Evolutionary conservation across 2,888 invertebrate genomes (phyloP).

Genomic region (Aspidiotus rigidus): DNA sequence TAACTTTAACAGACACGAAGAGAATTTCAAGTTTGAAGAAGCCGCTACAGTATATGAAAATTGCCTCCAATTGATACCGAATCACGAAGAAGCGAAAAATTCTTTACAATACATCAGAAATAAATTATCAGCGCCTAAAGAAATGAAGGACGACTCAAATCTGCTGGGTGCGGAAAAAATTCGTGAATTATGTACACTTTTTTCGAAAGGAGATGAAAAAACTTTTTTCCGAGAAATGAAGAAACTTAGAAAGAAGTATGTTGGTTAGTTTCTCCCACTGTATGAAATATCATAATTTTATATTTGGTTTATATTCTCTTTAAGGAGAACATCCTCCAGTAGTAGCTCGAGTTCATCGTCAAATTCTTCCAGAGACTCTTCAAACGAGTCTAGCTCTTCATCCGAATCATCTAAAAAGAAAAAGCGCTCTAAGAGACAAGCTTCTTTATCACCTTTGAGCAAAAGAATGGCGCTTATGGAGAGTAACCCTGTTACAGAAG

Average conservation of each 20-base stretch:
- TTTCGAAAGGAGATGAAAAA: slow-evolving; percentile 9
- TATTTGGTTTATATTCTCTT: background rate
- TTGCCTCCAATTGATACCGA: slow-evolving; percentile 72
- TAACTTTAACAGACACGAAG: slow-evolving; percentile 8
- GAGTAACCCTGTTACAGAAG: background rate
- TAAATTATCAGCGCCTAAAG: slow-evolving; percentile 17
- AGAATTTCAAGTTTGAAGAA: slow-evolving; percentile 66
- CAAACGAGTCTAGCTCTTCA: slow-evolving; percentile 54
- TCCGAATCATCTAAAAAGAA: slow-evolving; percentile 42
- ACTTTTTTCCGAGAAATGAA: slow-evolving; percentile 23
- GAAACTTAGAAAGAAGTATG: slow-evolving; percentile 33
- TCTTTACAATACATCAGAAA: slow-evolving; percentile 67
- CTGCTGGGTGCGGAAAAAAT: slow-evolving; percentile 30
- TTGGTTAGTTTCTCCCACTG: background rate
- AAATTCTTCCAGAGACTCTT: slow-evolving; percentile 51
- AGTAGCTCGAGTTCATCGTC: slow-evolving; percentile 45
- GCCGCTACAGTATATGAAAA: slow-evolving; percentile 76
- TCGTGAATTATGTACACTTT: slow-evolving; percentile 25
- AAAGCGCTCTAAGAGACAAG: slow-evolving; percentile 48
- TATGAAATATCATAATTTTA: background rate
- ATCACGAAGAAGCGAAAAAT: slow-evolving; percentile 77
- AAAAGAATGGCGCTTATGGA: slow-evolving; percentile 59
- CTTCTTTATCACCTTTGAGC: slow-evolving; percentile 69
- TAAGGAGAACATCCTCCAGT: slow-evolving; percentile 9
- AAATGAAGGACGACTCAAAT: slow-evolving; percentile 26